A percentile compares a stretch with the other conserved stretches of the same genome.
These are phyloP conservation scores for Spea bombifrons DNA, from an alignment of 2,113 vertebrate species.

Conservation along the genomic window DNA sequence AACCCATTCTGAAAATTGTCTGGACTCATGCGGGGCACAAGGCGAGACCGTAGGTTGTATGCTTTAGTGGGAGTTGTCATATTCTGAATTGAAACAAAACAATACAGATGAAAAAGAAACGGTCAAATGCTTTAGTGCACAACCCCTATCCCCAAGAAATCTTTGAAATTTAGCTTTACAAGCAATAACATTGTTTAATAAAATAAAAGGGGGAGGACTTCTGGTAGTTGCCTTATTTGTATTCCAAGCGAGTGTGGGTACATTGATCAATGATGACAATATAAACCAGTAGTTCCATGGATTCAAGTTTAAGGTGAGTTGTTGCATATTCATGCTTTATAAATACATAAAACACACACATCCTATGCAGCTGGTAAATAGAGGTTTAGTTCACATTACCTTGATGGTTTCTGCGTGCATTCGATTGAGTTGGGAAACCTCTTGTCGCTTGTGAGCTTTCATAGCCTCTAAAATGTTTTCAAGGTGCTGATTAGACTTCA, in stretches of 20 bases:
- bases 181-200: no score
- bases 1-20: constrained; percentile 61
- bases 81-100: constrained; percentile 61
- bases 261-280: no score
- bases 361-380: neutral
- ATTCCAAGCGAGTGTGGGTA: no score
- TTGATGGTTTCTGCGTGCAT: constrained; percentile 87
- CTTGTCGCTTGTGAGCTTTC: constrained; percentile 79
- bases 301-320: no score
- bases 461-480: constrained; percentile 93
- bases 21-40: constrained; percentile 73
- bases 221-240: no score
- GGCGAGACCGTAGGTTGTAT: constrained; percentile 75
- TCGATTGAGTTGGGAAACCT: constrained; percentile 87
- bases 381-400: constrained; percentile 60
- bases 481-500: constrained; percentile 84
- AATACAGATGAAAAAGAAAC: neutral
- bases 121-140: no score
- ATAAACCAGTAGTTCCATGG: no score
- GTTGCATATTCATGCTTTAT: no score
- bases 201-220: no score
- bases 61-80: constrained; percentile 87
- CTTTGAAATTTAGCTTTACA: no score
- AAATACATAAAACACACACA: no score
- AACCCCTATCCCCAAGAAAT: no score